Evolutionary conservation across 2,888 invertebrate genomes (phyloP), one percentile per base, ranked within the genome.

Genomic region (Eupithecia exiguata): DNA sequence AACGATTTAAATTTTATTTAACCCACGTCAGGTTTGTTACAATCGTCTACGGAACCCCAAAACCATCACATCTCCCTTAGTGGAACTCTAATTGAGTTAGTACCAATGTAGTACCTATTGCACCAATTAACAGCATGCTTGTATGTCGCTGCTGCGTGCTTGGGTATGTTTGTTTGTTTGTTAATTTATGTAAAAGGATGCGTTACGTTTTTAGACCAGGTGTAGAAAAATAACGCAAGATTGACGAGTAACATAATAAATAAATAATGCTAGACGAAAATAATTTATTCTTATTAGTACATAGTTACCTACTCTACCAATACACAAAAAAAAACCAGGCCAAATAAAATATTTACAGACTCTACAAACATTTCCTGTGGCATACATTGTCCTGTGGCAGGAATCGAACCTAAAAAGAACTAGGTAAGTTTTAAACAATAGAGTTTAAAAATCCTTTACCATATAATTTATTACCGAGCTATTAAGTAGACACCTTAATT

Each of bases 21-120:
- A 36, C 36, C 40, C 5, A 46, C 46, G 9, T 58, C 9, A 58
- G 1, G 25, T 58, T 21, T 25, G 14, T 25, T n/a, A 9, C 5
- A 5, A 25, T 25, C 58, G 25, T 25, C 25, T 58, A 25, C 69
- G 68, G 80, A 77, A 74, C 82, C 70, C 80, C n/a, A 78, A 80
- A 72, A 72, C 21, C 74, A 36, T 71, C 78, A 83, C 81, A 79
- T 82, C 84, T 84, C 69, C 72, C 72, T 79, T 70, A 68, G 70
- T 36, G 71, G 69, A 21, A 40, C 66, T 68, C 83, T 86, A 86
- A 86, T 84, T 81, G 18, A 83, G 78, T 87, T 86, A 86, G 86
- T 78, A 74, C 83, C 82, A 84, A 53, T 21, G 53, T 3, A n/a
- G n/a, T 58, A 77, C 78, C 84, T 63, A 77, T 78, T 84, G 75